These are phyloP conservation scores for Mustela nigripes DNA, from an alignment of 2,113 vertebrate species.

Conservation along the genomic window DNA sequence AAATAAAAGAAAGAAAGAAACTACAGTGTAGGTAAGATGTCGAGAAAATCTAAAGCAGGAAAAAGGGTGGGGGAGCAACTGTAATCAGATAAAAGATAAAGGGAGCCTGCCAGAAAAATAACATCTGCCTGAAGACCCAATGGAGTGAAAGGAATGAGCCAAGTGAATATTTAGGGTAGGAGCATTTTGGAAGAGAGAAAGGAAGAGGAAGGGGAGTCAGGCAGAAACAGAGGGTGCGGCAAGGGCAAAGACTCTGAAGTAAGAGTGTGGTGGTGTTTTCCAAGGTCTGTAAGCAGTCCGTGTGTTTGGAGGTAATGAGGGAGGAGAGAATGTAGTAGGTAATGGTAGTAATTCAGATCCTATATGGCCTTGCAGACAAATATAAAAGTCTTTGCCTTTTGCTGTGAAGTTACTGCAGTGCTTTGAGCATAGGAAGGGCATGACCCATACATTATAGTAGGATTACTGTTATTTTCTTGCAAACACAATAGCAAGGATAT, in stretches of 20 bases:
- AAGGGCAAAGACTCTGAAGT: not conserved
- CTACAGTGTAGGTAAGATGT: not conserved
- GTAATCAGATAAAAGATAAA: not conserved
- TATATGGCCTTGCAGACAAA: not conserved
- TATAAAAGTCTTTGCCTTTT: not conserved
- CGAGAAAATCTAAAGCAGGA: not conserved
- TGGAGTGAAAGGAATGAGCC: not conserved
- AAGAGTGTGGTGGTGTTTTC: not conserved
- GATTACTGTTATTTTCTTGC: not conserved
- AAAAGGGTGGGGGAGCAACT: not conserved
- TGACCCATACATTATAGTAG: not conserved
- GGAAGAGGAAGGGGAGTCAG: not conserved
- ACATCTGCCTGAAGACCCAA: not conserved
- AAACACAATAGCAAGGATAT: not conserved
- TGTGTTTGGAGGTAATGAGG: not conserved
- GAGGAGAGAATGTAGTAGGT: too few species aligned
- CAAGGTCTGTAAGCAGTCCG: not conserved
- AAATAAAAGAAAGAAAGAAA: not conserved
- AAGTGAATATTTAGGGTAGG: not conserved
- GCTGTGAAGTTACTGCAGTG: not conserved
- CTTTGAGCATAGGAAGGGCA: not conserved
- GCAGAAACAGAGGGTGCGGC: not conserved
- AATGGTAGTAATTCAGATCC: not conserved
- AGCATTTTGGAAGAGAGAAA: not conserved
- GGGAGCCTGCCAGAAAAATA: not conserved